These are phyloP conservation scores for Bombus waltoni DNA, from an alignment of 1,140 invertebrate genomes.

Conservation along the genomic window DNA sequence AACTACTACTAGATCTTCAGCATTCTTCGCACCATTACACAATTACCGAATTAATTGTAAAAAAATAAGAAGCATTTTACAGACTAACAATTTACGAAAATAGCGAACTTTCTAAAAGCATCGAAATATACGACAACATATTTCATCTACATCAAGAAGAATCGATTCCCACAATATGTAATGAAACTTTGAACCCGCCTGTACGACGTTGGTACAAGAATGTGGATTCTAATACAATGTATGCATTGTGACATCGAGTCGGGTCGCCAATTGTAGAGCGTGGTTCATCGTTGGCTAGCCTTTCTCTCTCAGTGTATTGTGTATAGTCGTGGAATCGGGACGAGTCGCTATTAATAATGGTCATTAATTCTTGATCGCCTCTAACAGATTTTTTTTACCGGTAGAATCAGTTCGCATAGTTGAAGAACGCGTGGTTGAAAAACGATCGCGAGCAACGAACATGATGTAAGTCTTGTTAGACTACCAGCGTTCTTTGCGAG, in stretches of 20 bases:
- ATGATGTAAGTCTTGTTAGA: not conserved
- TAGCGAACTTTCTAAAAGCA: not conserved
- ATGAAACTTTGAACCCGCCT: slow-evolving; percentile 43
- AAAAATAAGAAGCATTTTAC: no score
- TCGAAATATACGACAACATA: not conserved
- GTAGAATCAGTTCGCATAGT: slow-evolving; percentile 1
- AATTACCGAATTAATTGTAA: not conserved
- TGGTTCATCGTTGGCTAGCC: not conserved
- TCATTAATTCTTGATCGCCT: slow-evolving; percentile 74
- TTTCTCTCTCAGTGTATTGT: not conserved
- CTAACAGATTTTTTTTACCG: slow-evolving; percentile 36
- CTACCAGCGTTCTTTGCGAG: not conserved
- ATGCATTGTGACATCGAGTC: slow-evolving; percentile 60
- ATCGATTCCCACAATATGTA: not conserved
- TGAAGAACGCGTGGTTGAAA: slow-evolving; percentile 6
- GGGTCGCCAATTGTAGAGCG: slow-evolving; percentile 65
- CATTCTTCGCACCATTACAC: not conserved
- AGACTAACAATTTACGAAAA: not conserved
- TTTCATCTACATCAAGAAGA: not conserved
- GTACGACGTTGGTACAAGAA: slow-evolving; percentile 61
- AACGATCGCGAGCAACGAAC: slow-evolving; percentile 25
- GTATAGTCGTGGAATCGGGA: slow-evolving; percentile 60
- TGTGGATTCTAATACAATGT: slow-evolving; percentile 67
- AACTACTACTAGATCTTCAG: no score
- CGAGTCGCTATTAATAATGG: slow-evolving; percentile 77